A percentile compares a stretch with the other conserved stretches of the same genome.
These are phyloP conservation scores for Seira ritae DNA, from an alignment of 2,888 invertebrate genomes.

Conservation along the genomic window DNA sequence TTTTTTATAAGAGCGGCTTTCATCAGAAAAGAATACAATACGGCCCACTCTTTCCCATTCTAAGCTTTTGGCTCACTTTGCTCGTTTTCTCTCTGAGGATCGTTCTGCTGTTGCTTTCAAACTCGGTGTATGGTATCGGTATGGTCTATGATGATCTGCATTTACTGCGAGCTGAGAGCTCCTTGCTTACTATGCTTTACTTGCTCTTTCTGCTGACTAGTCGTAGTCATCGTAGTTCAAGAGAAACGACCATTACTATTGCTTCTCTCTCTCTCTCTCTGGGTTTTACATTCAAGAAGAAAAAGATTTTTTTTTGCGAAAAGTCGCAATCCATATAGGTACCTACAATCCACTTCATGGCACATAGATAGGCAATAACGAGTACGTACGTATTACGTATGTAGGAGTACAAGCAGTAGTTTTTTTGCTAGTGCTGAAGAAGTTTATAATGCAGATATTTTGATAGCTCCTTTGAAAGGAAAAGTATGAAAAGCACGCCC, in stretches of 20 bases:
- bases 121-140: slow-evolving; percentile 4
- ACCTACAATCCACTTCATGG: slow-evolving; percentile 18
- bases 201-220: slow-evolving; percentile 13
- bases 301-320: slow-evolving; percentile 37
- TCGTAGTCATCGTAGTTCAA: too few species aligned
- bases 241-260: slow-evolving; percentile 31
- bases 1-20: slow-evolving; percentile 21
- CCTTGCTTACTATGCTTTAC: too few species aligned
- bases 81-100: slow-evolving; percentile 17
- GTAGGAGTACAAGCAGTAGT: neutral
- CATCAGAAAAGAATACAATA: slow-evolving; percentile 14
- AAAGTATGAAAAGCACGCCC: slow-evolving; percentile 58
- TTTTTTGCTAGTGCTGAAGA: neutral
- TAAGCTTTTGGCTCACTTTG: slow-evolving; percentile 21
- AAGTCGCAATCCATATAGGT: slow-evolving; percentile 30
- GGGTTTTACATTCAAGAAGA: slow-evolving; percentile 4
- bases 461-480: slow-evolving; percentile 1
- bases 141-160: slow-evolving; percentile 7
- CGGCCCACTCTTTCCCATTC: slow-evolving; percentile 8
- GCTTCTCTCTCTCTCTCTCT: neutral
- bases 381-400: neutral
- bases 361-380: slow-evolving; percentile 21
- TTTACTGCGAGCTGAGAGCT: neutral
- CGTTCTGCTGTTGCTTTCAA: slow-evolving; percentile 22
- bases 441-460: slow-evolving; percentile 18